Evolutionary conservation across 1,140 invertebrate species (phyloP), one percentile per base, ranked within the genome.

Genomic region (Andrena cerasifolii): DNA sequence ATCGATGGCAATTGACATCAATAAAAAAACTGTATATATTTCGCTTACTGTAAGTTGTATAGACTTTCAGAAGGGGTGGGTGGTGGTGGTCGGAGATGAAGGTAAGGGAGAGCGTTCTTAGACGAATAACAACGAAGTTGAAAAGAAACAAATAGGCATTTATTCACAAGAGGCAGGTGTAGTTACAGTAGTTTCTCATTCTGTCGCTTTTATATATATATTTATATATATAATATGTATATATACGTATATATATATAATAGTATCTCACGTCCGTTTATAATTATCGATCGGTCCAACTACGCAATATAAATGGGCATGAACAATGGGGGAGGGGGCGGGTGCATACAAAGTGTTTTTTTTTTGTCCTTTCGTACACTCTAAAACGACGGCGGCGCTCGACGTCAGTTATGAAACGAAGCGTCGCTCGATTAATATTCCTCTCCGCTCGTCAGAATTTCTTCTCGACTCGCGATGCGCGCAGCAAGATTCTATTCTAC

Each of bases 91-190:
- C n/a, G n/a, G n/a, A n/a, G n/a, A n/a, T n/a, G n/a, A n/a, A n/a
- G n/a, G n/a, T n/a, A n/a, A n/a, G n/a, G n/a, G n/a, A n/a, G n/a
- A n/a, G n/a, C n/a, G n/a, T n/a, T n/a, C n/a, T n/a, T n/a, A n/a
- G n/a, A n/a, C n/a, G n/a, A 83, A 36, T 73, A 72, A 83, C 26
- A 51, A 85, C 74, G 63, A 24, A 73, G 77, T 86, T 89, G 83
- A 91, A 92, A 92, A 92, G 91, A 90, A 92, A 91, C 90, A 90
- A 92, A 91, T 86, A 92, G 89, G 90, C 89, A 90, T 92, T 92
- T 92, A 92, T 92, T 92, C 91, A 92, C 90, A 92, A 92, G 90
- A 92, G 90, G 90, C 91, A 89, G 88, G 89, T 92, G 89, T 91
- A 89, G 90, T 90, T 92, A 92, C 89, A 91, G 85, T 88, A 84